Conservation (phyloP, 2,113 vertebrate genomes). For the Callocephalon fimbriatum region DNA sequence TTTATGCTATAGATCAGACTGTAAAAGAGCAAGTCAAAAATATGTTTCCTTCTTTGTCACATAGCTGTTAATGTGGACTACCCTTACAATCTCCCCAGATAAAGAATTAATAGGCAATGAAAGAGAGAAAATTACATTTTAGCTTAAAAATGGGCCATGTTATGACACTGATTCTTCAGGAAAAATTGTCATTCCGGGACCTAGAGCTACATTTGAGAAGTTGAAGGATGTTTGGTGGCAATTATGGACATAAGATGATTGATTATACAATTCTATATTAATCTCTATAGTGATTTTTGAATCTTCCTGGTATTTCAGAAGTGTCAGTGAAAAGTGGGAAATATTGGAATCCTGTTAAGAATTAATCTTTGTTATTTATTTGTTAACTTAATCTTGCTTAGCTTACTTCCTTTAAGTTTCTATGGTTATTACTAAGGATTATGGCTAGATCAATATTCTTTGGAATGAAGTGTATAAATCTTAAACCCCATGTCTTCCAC, state of each 20-base stretch:
- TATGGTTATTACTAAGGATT: not conserved
- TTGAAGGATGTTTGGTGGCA: not conserved
- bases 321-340: not conserved
- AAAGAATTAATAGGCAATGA: not conserved
- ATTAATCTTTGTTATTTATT: slow-evolving; percentile 8
- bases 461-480: not conserved
- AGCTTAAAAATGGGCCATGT: not conserved
- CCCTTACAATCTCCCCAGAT: not conserved
- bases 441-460: not conserved
- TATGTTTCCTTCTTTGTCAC: not conserved
- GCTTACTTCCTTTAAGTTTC: not conserved
- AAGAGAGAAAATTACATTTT: not conserved
- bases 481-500: not conserved
- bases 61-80: not conserved
- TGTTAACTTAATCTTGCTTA: not conserved
- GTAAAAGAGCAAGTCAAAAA: not conserved
- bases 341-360: not conserved
- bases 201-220: not conserved
- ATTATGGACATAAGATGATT: not conserved
- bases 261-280: not conserved
- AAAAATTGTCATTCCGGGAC: not conserved
- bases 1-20: not conserved
- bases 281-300: not conserved
- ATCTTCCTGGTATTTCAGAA: not conserved
- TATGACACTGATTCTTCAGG: not conserved